Conservation (phyloP, 2,113 vertebrate species). For the Zosterops hypoxanthus region DNA sequence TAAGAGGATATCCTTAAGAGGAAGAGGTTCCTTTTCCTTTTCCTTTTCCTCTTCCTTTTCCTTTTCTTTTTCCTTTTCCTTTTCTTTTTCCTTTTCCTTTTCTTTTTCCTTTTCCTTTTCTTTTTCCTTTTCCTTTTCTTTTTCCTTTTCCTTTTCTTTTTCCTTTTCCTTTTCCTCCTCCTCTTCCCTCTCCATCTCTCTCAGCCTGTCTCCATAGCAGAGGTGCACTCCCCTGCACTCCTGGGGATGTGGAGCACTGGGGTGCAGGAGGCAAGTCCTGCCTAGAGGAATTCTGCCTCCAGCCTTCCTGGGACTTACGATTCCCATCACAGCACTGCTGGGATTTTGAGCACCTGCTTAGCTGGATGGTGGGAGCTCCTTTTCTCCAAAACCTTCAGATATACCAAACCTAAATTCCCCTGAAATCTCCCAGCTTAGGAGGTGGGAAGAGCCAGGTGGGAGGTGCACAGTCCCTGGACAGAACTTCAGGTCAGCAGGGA, state of each 20-base stretch:
- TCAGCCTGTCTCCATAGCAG: background rate
- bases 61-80: background rate
- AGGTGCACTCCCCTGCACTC: background rate
- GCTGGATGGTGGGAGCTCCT: background rate
- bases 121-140: background rate
- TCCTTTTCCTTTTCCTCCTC: no score
- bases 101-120: background rate
- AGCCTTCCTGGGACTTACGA: background rate
- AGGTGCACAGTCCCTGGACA: background rate
- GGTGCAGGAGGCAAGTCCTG: background rate
- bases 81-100: no score
- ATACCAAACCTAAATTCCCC: background rate
- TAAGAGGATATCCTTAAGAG: background rate
- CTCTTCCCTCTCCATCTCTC: background rate
- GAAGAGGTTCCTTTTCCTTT: background rate
- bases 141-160: background rate
- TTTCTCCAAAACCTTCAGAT: background rate
- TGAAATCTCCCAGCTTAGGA: background rate
- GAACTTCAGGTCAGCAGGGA: background rate
- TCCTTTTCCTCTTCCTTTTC: background rate
- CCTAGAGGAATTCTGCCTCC: background rate
- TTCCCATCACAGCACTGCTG: accelerated
- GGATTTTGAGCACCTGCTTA: background rate
- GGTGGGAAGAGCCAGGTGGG: background rate
- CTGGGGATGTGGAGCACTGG: background rate